phyloP scores from a whole-genome alignment of 2,797 vertebrate species.

The Sebastes iracundus region DNA sequence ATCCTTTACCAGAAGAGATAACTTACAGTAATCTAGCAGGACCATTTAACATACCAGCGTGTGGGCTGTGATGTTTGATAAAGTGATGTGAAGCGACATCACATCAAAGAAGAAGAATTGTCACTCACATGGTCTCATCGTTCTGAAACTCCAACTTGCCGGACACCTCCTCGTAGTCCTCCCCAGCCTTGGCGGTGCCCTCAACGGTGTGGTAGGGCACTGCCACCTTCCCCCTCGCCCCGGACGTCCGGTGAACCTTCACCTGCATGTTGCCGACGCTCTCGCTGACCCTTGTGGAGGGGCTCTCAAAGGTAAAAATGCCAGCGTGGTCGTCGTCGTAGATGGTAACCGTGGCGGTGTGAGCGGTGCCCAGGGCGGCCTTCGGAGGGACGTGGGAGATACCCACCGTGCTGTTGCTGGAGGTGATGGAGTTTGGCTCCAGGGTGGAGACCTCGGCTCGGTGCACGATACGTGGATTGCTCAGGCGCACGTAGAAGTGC shows the following conservation, averaged over 20 bases:
- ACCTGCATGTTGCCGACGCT: slow-evolving; percentile 82
- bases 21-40: slow-evolving; percentile 51
- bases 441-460: slow-evolving; percentile 80
- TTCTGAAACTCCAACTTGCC: slow-evolving; percentile 91
- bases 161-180: slow-evolving; percentile 88
- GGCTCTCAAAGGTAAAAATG: slow-evolving; percentile 87
- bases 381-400: slow-evolving; percentile 77
- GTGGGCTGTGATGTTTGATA: slow-evolving; percentile 58
- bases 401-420: slow-evolving; percentile 79
- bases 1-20: slow-evolving; percentile 55
- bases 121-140: slow-evolving; percentile 90
- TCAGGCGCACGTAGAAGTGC: slow-evolving; percentile 89
- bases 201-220: slow-evolving; percentile 86
- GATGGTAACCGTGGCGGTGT: slow-evolving; percentile 88
- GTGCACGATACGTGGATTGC: slow-evolving; percentile 84
- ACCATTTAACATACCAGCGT: slow-evolving; percentile 43
- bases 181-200: slow-evolving; percentile 86
- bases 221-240: slow-evolving; percentile 84
- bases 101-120: neutral
- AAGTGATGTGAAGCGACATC: slow-evolving; percentile 35
- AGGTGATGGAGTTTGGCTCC: slow-evolving; percentile 78
- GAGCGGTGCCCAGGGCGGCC: slow-evolving; percentile 79
- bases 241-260: slow-evolving; percentile 85
- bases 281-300: slow-evolving; percentile 83
- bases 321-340: slow-evolving; percentile 91